A percentile compares a stretch with the other conserved stretches of the same genome.
Conservation (phyloP, 1,140 invertebrate species). For the Dinothrombium tinctorium region DNA sequence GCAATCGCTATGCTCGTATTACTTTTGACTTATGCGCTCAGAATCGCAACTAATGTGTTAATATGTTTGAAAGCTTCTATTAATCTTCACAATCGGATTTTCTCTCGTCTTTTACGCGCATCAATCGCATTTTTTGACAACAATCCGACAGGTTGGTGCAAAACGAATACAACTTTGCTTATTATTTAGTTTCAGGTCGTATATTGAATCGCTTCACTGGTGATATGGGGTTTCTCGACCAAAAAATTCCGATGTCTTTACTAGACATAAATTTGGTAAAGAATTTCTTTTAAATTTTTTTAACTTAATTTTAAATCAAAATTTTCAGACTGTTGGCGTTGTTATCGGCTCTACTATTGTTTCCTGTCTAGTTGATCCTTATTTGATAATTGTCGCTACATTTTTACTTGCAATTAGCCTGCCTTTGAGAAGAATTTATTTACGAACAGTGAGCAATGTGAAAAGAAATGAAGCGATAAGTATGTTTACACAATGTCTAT, state of each 20-base stretch:
- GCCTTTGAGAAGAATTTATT: no score
- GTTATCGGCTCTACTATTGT: no score
- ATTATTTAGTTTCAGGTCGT: background rate
- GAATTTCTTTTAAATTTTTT: background rate
- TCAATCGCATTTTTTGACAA: conserved; percentile 69
- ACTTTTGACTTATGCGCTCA: conserved; percentile 16
- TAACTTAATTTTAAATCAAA: conserved; percentile 10
- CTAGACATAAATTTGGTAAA: background rate
- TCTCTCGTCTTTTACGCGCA: conserved; percentile 44
- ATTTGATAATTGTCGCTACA: no score
- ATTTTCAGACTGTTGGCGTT: background rate
- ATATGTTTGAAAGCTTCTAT: conserved; percentile 51
- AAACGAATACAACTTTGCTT: background rate
- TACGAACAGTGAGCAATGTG: no score
- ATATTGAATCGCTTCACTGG: background rate
- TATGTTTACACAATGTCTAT: background rate
- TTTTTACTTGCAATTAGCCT: no score
- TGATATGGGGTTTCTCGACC: background rate
- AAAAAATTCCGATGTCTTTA: background rate
- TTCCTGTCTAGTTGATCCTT: no score
- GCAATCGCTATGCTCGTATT: background rate
- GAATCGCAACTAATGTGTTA: conserved; percentile 43
- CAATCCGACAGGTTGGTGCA: conserved; percentile 35
- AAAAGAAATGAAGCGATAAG: no score
- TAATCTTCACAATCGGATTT: conserved; percentile 57